These are phyloP conservation scores for Drosophila kokeensis DNA, from an alignment of 2,888 invertebrate genomes.

Conservation along the genomic window DNA sequence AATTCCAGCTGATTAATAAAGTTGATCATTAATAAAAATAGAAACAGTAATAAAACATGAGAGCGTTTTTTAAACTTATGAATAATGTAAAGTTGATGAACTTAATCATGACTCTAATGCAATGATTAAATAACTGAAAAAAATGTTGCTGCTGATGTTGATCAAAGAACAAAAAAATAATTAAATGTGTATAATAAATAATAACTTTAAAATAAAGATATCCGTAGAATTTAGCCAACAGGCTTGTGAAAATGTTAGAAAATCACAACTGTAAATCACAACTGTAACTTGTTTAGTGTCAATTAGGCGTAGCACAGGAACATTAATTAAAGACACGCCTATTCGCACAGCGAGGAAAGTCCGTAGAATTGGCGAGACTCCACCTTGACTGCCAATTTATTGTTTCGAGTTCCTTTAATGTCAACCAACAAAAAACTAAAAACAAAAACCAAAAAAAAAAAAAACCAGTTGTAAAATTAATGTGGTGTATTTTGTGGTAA, in stretches of 20 bases:
- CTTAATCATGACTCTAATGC: background rate
- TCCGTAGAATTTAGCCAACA: background rate
- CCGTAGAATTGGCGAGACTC: background rate
- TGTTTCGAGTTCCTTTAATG: constrained; percentile 10
- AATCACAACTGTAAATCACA: background rate
- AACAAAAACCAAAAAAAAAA: background rate
- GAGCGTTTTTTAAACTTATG: background rate
- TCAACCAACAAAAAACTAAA: constrained; percentile 18
- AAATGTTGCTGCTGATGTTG: background rate
- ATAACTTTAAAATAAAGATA: background rate
- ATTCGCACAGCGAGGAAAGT: constrained; percentile 19
- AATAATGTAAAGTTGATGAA: background rate
- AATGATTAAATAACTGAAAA: background rate
- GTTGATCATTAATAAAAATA: background rate
- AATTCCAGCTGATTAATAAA: background rate
- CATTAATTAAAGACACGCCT: background rate
- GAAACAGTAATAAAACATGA: background rate
- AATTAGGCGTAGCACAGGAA: constrained; percentile 2
- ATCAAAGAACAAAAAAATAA: background rate
- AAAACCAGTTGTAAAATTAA: constrained; percentile 63
- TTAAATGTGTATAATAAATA: background rate
- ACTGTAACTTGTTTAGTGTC: constrained; percentile 1
- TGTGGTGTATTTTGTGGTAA: constrained; percentile 72
- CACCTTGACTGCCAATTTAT: constrained; percentile 1
- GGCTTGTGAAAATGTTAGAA: background rate